A percentile compares a stretch with the other conserved stretches of the same genome.
These are phyloP conservation scores for Lepidiolamprologus cunningtoni DNA, from an alignment of 2,113 vertebrate genomes.

Conservation along the genomic window DNA sequence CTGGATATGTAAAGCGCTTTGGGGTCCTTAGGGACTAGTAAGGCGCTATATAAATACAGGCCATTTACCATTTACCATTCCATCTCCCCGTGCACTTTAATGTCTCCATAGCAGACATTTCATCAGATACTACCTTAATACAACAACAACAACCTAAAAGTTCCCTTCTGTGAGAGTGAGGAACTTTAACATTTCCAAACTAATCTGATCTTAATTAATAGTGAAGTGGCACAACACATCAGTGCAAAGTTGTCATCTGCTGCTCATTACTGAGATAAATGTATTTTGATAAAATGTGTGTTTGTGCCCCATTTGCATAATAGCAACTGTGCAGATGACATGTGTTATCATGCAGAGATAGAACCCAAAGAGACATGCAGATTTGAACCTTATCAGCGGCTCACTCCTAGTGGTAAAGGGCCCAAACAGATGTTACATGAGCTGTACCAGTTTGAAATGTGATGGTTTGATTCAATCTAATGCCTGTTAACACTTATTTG, in stretches of 20 bases:
- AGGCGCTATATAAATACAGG: too few species aligned
- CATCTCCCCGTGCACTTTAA: background rate
- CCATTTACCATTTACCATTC: too few species aligned
- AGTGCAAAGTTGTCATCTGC: background rate
- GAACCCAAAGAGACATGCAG: background rate
- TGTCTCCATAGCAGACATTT: background rate
- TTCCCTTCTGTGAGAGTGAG: background rate
- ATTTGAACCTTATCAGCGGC: background rate
- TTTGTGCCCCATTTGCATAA: background rate
- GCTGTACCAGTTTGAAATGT: background rate
- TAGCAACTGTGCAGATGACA: background rate
- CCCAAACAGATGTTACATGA: background rate
- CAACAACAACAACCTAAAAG: background rate
- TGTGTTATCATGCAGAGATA: background rate
- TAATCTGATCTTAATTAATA: conserved; percentile 34
- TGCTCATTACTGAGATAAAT: conserved; percentile 15
- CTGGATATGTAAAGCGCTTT: too few species aligned
- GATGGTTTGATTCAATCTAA: background rate
- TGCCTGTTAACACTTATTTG: background rate
- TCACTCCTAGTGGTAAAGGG: background rate
- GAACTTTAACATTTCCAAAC: conserved; percentile 27
- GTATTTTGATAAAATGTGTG: background rate
- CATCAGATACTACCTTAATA: background rate
- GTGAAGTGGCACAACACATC: background rate
- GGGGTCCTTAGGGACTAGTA: too few species aligned